Conservation (phyloP, 2,888 invertebrate genomes). For the Catocala fraxini region DNA sequence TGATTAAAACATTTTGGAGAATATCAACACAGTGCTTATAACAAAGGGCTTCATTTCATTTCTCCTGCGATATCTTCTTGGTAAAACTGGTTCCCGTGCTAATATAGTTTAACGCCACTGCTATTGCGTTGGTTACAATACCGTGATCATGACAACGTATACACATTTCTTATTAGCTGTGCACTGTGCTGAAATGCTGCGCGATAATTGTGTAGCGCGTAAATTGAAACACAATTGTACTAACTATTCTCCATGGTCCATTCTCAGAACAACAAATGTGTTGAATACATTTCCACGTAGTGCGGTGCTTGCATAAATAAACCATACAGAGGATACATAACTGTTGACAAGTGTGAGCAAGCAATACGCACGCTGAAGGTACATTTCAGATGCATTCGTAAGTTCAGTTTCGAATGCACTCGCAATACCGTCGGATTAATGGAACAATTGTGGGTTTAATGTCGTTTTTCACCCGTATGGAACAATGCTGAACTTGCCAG, state of each 20-base stretch:
- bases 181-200: not conserved
- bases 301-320: constrained; percentile 47
- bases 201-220: constrained; percentile 8
- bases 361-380: constrained; percentile 43
- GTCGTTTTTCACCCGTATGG: constrained; percentile 4
- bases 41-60: no score
- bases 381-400: constrained; percentile 43
- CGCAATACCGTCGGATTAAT: constrained; percentile 26
- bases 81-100: no score
- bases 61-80: no score
- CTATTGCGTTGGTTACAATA: no score
- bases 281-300: constrained; percentile 43
- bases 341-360: constrained; percentile 39
- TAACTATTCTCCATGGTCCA: constrained; percentile 42
- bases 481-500: not conserved
- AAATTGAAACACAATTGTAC: constrained; percentile 50
- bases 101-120: no score
- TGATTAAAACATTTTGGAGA: no score
- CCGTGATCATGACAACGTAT: no score
- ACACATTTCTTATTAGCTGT: not conserved
- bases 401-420: constrained; percentile 22
- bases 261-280: constrained; percentile 40
- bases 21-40: no score
- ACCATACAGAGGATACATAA: constrained; percentile 33
- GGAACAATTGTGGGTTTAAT: constrained; percentile 25